Base-by-base conservation (phyloP, 2,113 vertebrate genomes). In the Falcunculus frontatus region DNA sequence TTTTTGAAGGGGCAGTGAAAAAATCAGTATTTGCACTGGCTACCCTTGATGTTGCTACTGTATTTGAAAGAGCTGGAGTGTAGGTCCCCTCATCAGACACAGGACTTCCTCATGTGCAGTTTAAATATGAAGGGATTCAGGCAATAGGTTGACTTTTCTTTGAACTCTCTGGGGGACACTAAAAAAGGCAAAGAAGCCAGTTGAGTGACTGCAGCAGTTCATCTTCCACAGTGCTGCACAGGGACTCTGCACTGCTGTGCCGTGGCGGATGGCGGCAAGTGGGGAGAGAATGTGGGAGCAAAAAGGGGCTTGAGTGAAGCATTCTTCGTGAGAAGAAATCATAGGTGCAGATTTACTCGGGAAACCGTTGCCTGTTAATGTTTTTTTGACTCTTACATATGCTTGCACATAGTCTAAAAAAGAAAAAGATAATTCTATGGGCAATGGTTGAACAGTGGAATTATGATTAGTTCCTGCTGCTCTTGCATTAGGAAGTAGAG, bases 1-100 rank as follows among this genome's bases (percentile, higher is more conserved):
- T 68, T 94, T 96, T 81, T 90, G 80, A 97, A 79, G 25, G 32
- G 16, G 26, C 39, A 72, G n/a, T 69, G 50, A 78, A 92, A 89
- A 86, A 60, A 20, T 5, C 8, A 25, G 29, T 74, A 60, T 96
- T 94, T 89, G 18, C 37, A 27, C 65, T 84, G 69, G 56, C 74
- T 93, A 2, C n/a, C 53, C 32, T 56, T 76, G 73, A 41, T 72
- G 18, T 65, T 87, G 77, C 93, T 87, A 75, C 80, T 78, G 80
- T 84, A 25, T 84, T 81, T 91, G 73, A 84, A 93, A 64, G 44
- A 79, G 60, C 67, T 88, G 83, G 55, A 80, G 81, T 15, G 19
- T 63, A 55, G 35, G 26, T 64, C 50, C 69, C 39, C 64, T 84
- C 39, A 39, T 47, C 26, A 27, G 42, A 46, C 49, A 59, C 44